Evolutionary conservation across 2,797 vertebrate genomes (phyloP).

Genomic region (Xenentodon cancila): DNA sequence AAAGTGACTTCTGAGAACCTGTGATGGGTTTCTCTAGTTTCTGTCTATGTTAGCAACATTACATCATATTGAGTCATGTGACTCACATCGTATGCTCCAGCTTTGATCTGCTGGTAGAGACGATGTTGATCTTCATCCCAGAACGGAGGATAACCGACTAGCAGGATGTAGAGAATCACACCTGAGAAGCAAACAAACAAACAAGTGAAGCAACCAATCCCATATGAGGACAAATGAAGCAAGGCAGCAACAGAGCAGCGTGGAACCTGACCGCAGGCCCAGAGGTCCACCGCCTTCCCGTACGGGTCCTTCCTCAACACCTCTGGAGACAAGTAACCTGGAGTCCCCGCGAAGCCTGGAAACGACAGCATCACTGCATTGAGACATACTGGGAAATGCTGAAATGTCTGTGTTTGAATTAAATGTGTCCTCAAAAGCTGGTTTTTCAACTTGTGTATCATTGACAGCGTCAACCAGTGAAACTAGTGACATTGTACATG

Average conservation of each 20-base stretch:
- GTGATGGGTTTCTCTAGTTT: no score
- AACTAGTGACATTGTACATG: no score
- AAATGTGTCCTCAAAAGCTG: no score
- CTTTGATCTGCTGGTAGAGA: slow-evolving; percentile 99
- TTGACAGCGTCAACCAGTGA: no score
- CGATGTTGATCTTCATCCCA: slow-evolving; percentile 99
- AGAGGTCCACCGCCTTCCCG: slow-evolving; percentile 95
- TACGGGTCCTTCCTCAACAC: slow-evolving; percentile 97
- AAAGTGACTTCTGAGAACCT: no score
- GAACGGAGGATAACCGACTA: slow-evolving; percentile 96
- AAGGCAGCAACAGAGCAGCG: background rate
- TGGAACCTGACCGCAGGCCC: slow-evolving; percentile 90
- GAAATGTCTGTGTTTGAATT: no score
- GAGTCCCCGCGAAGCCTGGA: slow-evolving; percentile 94
- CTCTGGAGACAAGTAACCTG: slow-evolving; percentile 95
- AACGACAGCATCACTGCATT: slow-evolving; percentile 4
- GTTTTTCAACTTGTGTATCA: no score
- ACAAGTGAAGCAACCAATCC: background rate
- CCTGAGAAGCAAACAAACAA: slow-evolving; percentile 74
- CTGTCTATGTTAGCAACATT: no score
- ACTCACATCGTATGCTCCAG: slow-evolving; percentile 97
- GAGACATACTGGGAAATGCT: no score
- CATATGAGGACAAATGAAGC: background rate
- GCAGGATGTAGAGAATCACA: slow-evolving; percentile 95
- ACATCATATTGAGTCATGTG: no score